phyloP scores from a whole-genome alignment of 2,888 invertebrate genomes.

The Himalopsyche japonica region DNA sequence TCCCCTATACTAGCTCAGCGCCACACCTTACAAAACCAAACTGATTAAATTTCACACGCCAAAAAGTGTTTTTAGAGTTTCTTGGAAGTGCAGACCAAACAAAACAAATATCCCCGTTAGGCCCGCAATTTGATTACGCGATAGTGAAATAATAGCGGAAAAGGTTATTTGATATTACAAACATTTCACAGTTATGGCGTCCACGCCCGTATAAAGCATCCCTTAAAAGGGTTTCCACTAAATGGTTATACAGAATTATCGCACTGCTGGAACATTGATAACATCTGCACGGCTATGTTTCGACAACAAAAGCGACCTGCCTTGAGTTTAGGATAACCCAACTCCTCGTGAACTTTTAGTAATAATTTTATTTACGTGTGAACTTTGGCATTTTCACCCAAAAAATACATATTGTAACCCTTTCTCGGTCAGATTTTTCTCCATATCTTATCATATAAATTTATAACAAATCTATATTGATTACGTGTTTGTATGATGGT shows the following conservation, averaged over 20 bases:
- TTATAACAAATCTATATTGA: too few species aligned
- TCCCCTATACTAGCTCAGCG: not conserved
- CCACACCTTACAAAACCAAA: not conserved
- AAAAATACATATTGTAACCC: too few species aligned
- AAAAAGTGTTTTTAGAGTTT: not conserved
- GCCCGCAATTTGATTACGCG: not conserved
- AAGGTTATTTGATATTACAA: conserved; percentile 11
- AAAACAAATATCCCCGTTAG: not conserved
- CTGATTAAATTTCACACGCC: not conserved
- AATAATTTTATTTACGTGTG: not conserved
- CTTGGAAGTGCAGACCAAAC: not conserved
- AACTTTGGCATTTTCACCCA: not conserved
- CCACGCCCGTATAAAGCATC: not conserved
- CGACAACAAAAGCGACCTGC: not conserved
- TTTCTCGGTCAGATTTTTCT: too few species aligned
- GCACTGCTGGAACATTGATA: conserved; percentile 9
- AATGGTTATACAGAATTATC: conserved; percentile 7
- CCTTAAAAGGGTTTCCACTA: conserved; percentile 11
- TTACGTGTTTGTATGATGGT: too few species aligned
- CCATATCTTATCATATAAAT: too few species aligned
- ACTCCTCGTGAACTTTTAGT: not conserved
- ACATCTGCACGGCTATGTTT: conserved; percentile 4
- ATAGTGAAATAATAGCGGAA: not conserved
- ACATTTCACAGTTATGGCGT: conserved; percentile 6
- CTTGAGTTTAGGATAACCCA: not conserved